Base-by-base conservation (phyloP, 1,140 invertebrate species). In the Triops cancriformis region DNA sequence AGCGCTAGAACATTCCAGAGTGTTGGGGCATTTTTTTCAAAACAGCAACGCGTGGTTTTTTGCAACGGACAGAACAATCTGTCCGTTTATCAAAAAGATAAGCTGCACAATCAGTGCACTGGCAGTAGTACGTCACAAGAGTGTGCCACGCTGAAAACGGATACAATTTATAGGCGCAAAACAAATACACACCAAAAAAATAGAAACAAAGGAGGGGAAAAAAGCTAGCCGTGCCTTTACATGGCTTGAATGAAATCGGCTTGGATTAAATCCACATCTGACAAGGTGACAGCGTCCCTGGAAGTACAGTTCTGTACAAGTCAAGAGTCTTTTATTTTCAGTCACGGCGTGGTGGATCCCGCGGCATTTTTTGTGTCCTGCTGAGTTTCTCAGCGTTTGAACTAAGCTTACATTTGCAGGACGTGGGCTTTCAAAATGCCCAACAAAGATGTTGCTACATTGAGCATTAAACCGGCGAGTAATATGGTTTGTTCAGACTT, bases 191-290 rank as follows among this genome's bases (percentile, higher is more conserved):
- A 64, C 23, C 2, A 14, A 23, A 64, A 23, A 23, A 64, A 64
- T 64, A n/a, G 14, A 64, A 64, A 64, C 14, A 64, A 64, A 64
- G 1, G 0, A 23, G 23, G 18, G 18, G 23, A 64, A 10, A 14
- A 23, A 18, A 64, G 51, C 18, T 14, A 64, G 51, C 14, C n/a
- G 7, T 64, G 23, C 18, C 51, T 64, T 64, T 64, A 64, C 23
- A 64, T 18, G 14, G 51, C 51, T 64, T 14, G 10, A 64, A 64
- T 64, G 51, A 64, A 64, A 64, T 64, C 51, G 51, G 18, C 51
- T 64, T 23, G 51, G 51, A 23, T 64, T 64, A 64, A 64, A 64
- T 64, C 51, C 51, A 64, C 51, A 64, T 64, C 51, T 64, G 51
- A 64, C 51, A 64, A 64, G 51, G 51, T 64, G 51, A 64, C 51